Percentiles rank a stretch among this genome's conserved stretches.
These are phyloP conservation scores for Meta bourneti DNA, from an alignment of 2,888 invertebrate genomes.

Conservation along the genomic window DNA sequence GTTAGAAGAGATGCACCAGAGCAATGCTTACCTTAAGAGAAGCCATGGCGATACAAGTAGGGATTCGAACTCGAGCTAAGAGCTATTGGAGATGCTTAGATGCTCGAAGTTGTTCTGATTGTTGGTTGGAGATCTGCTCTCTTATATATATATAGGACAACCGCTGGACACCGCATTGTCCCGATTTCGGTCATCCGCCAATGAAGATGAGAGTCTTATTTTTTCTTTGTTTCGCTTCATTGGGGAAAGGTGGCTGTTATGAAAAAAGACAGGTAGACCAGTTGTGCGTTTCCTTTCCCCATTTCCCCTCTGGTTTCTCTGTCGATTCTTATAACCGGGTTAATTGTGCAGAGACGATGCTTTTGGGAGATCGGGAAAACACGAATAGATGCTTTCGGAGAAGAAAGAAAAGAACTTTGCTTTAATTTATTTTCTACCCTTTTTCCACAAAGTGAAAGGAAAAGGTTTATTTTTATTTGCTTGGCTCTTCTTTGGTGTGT, in stretches of 20 bases:
- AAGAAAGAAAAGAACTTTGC: constrained; percentile 16
- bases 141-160: constrained; percentile 64
- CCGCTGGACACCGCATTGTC: constrained; percentile 69
- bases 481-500: neutral
- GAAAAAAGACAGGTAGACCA: constrained; percentile 50
- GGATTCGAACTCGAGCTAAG: neutral
- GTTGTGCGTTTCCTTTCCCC: constrained; percentile 25
- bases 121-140: neutral
- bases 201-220: constrained; percentile 67
- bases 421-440: constrained; percentile 21
- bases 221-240: constrained; percentile 54
- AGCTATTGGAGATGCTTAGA: constrained; percentile 10
- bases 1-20: too few species aligned
- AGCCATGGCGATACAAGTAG: constrained; percentile 44
- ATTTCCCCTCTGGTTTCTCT: constrained; percentile 7
- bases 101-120: constrained; percentile 10
- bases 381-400: constrained; percentile 12
- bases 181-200: constrained; percentile 69
- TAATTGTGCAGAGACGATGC: constrained; percentile 58
- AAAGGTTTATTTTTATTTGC: constrained; percentile 33
- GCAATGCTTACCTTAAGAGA: constrained; percentile 58
- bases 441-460: constrained; percentile 43
- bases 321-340: constrained; percentile 65
- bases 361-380: constrained; percentile 19
- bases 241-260: constrained; percentile 40